These are phyloP conservation scores for Papilio aristodemus DNA, from an alignment of 1,140 invertebrate genomes.

Conservation along the genomic window DNA sequence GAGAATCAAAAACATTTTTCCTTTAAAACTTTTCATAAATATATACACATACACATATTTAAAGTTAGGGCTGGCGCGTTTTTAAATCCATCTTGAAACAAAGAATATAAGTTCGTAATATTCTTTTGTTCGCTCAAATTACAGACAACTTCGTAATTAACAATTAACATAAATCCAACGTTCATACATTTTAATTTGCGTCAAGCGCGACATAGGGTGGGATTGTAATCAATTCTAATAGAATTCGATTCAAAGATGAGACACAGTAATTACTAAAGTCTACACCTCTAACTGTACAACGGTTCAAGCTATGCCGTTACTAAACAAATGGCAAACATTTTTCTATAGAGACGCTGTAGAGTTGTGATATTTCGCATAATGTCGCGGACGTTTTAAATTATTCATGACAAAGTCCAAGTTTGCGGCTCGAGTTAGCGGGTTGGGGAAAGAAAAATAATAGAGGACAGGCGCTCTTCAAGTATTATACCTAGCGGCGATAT, in stretches of 20 bases:
- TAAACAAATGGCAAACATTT: constrained; percentile 33
- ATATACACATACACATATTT: too few species aligned
- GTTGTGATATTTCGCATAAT: constrained; percentile 59
- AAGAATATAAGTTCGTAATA: too few species aligned
- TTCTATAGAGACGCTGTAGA: constrained; percentile 40
- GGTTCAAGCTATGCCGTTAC: neutral
- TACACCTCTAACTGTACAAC: neutral
- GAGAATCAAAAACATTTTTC: too few species aligned
- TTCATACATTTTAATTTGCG: too few species aligned
- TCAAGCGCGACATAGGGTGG: neutral
- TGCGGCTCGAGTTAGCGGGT: constrained; percentile 49
- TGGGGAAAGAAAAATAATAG: constrained; percentile 57
- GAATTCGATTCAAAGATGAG: neutral
- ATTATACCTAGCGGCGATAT: neutral
- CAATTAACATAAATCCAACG: too few species aligned
- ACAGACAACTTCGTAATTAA: too few species aligned
- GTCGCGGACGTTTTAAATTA: constrained; percentile 68
- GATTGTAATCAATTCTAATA: neutral
- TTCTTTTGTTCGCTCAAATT: too few species aligned
- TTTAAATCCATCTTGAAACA: too few species aligned
- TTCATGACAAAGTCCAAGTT: constrained; percentile 73
- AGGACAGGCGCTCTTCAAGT: constrained; percentile 20
- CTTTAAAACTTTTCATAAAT: too few species aligned
- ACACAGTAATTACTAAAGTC: neutral
- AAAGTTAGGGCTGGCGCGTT: too few species aligned